phyloP scores from a whole-genome alignment of 53 echinoderm and acorn worm species.

The Actinopyga echinites region DNA sequence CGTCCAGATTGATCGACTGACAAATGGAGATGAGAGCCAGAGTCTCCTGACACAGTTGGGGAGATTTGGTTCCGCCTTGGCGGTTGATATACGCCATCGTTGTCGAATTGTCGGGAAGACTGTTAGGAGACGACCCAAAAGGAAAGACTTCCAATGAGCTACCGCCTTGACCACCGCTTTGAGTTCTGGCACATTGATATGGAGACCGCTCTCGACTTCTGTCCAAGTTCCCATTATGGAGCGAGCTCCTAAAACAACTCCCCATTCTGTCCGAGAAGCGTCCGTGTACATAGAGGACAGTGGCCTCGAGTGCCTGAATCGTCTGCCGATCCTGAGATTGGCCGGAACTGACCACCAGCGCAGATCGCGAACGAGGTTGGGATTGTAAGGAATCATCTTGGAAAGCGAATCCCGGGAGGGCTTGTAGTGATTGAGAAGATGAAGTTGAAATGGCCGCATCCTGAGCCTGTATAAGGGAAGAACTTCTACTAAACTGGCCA shows the following conservation, averaged over 20 bases:
- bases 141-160: neutral
- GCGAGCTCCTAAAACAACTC: constrained; percentile 6
- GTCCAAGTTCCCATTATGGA: constrained; percentile 2
- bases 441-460: constrained; percentile 46
- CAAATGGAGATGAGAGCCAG: constrained; percentile 39
- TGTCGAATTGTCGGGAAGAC: constrained; percentile 36
- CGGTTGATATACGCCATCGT: constrained; percentile 54
- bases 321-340: neutral
- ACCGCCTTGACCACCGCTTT: neutral
- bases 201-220: neutral
- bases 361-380: neutral
- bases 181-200: constrained; percentile 31
- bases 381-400: neutral
- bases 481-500: constrained; percentile 44
- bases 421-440: constrained; percentile 32
- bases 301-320: neutral
- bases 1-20: neutral
- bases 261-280: constrained; percentile 44
- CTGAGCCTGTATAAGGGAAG: constrained; percentile 15
- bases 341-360: constrained; percentile 3
- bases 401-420: neutral
- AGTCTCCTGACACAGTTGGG: constrained; percentile 19
- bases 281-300: constrained; percentile 23
- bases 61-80: constrained; percentile 41
- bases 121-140: neutral